Evolutionary conservation across 2,888 invertebrate genomes (phyloP), one percentile per base, ranked within the genome.

Genomic region (Lasioglossum morio): DNA sequence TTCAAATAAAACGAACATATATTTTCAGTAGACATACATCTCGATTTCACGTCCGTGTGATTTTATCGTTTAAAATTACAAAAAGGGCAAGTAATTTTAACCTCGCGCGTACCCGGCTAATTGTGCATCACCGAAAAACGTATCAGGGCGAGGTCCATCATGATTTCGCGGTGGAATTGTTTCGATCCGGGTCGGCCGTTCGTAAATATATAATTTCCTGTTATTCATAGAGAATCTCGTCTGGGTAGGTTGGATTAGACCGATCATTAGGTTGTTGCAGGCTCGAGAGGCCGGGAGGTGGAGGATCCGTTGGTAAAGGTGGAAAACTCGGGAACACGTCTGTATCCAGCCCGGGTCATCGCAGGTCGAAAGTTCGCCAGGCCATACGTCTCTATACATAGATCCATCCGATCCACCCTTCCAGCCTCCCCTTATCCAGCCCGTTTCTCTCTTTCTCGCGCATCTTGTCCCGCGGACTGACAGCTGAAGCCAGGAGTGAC

Each of bases 331-430:
- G 72, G 77, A 86, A 82, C 86, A 82, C 79, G 87, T 85, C 87
- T 88, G 87, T 88, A 91, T 86, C 86, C 85, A 81, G 77, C 79
- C 73, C 48, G 93, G 95, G 95, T 95, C 94, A 95, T 92, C 93
- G 88, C 94, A 93, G 95, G 95, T 95, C 94, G 94, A 95, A 95
- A 95, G 95, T 95, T 95, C 95, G 94, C 93, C 94, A 92, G 95
- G 94, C 91, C 92, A 93, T 90, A 82, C 77, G 87, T 79, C 70
- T 88, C 90, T 92, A 92, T 91, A 92, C 89, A 92, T 92, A 92
- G 92, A 91, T 87, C 19, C 75, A 81, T 63, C 77, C 60, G 57
- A 69, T 72, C 72, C 48, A 57, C 78, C 40, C 70, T 70, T 70
- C 70, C 37, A 37, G 37, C 70, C 70, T 40, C 69, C 34, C 73